Evolutionary conservation across 2,888 invertebrate genomes (phyloP).

Genomic region (Stenichneumon culpator): DNA sequence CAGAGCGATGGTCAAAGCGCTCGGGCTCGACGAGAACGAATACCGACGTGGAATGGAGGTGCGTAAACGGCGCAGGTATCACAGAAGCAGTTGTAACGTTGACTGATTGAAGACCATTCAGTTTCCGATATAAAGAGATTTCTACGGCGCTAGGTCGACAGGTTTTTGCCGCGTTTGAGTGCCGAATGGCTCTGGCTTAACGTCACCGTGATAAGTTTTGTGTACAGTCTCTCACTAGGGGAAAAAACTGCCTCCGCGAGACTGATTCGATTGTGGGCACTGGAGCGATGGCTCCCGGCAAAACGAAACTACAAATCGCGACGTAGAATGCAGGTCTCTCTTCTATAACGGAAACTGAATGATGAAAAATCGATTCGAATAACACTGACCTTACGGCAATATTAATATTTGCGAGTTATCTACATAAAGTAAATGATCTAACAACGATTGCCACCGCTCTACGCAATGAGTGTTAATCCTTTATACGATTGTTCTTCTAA

Average conservation of each 20-base stretch:
- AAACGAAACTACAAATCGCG: constrained; percentile 2
- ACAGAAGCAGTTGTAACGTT: constrained; percentile 80
- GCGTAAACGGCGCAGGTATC: constrained; percentile 80
- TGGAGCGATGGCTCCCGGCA: neutral
- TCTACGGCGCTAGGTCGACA: constrained; percentile 32
- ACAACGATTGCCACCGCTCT: constrained; percentile 61
- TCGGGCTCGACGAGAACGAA: constrained; percentile 84
- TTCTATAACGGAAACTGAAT: constrained; percentile 66
- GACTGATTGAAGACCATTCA: constrained; percentile 83
- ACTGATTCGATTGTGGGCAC: neutral
- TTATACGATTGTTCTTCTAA: constrained; percentile 62
- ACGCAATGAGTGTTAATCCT: constrained; percentile 69
- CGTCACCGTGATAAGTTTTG: constrained; percentile 42
- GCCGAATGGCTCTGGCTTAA: constrained; percentile 14
- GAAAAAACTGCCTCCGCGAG: neutral
- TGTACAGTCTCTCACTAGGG: constrained; percentile 30
- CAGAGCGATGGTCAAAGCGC: constrained; percentile 85
- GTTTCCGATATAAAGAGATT: constrained; percentile 81
- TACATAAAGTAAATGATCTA: constrained; percentile 22
- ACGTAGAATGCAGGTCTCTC: constrained; percentile 36
- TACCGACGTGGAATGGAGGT: constrained; percentile 85
- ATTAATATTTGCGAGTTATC: constrained; percentile 39
- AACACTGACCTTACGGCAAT: constrained; percentile 53
- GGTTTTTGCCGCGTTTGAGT: constrained; percentile 13
- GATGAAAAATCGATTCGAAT: constrained; percentile 35